Evolutionary conservation across 1,140 invertebrate species (phyloP), one percentile per base, ranked within the genome.

Genomic region (Tyrophagus putrescentiae): DNA sequence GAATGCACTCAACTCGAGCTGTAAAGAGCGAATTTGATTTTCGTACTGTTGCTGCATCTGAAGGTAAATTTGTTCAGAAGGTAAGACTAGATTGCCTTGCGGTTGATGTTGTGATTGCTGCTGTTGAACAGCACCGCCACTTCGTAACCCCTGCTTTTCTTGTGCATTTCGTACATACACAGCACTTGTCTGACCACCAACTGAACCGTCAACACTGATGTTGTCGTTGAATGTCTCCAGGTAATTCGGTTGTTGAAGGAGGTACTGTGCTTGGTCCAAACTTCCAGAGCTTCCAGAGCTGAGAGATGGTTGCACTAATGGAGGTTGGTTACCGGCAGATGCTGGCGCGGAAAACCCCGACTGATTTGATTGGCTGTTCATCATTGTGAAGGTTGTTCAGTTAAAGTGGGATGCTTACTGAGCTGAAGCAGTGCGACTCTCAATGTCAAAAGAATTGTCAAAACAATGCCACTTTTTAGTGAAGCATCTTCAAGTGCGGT

Each of bases 21-120:
- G 56, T 11, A 57, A 27, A 4, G 32, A 21, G 21, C 56, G 28
- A 9, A 57, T 4, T 21, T 34, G 31, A 16, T 16, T 7, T 11
- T 57, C 56, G 32, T 57, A 57, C 27, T 57, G 29, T n/a, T 57
- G 31, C 21, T 57, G 52, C 52, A 54, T 54, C 29, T 54, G 52
- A 54, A 54, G 18, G 6, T 5, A 6, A 5, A 54, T 16, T 27
- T 54, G 52, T 18, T 54, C 28, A 32, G n/a, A 33, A 39, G 29
- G 18, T 54, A 33, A 27, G 18, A 54, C 16, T 54, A 11, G 45
- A 50, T 50, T 9, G 9, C 45, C 21, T 21, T 41, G 6, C 23
- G n/a, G 18, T 31, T 41, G 52, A 5, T 54, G 52, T 54, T 31
- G 7, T 5, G 5, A 6, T n/a, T 54, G 52, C 16, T 21, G 28